phyloP scores from a whole-genome alignment of 2,113 vertebrate genomes.

The Ctenomys sociabilis region DNA sequence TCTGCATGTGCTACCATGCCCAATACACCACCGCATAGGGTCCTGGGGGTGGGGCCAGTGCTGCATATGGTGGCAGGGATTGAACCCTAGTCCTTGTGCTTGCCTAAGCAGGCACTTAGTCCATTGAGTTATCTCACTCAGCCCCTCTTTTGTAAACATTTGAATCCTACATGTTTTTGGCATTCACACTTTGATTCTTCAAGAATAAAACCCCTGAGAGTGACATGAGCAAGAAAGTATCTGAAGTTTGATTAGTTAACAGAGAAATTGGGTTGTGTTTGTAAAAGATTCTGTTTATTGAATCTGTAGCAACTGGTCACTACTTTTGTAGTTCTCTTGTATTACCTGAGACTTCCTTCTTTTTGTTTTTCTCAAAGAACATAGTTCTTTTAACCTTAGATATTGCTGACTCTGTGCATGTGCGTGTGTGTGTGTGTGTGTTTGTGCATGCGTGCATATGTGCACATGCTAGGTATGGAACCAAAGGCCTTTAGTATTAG shows the following conservation, averaged over 20 bases:
- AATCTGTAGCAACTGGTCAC: background rate
- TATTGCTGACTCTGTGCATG: background rate
- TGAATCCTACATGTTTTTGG: slow-evolving; percentile 1
- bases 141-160: slow-evolving; percentile 16
- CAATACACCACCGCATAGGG: no score
- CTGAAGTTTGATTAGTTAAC: background rate
- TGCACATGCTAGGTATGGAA: background rate
- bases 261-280: background rate
- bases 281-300: background rate
- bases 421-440: background rate
- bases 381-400: background rate
- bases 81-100: no score
- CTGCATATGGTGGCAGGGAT: no score
- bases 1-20: no score
- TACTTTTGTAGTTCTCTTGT: background rate
- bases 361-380: background rate
- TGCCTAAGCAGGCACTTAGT: no score
- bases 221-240: slow-evolving; percentile 30
- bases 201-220: slow-evolving; percentile 18
- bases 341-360: background rate
- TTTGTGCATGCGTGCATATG: background rate
- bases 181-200: background rate
- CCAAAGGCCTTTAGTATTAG: background rate
- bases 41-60: no score
- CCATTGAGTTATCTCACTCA: no score